A percentile compares a stretch with the other conserved stretches of the same genome.
Conservation (phyloP, 1,140 invertebrate species). For the Diprion similis region DNA sequence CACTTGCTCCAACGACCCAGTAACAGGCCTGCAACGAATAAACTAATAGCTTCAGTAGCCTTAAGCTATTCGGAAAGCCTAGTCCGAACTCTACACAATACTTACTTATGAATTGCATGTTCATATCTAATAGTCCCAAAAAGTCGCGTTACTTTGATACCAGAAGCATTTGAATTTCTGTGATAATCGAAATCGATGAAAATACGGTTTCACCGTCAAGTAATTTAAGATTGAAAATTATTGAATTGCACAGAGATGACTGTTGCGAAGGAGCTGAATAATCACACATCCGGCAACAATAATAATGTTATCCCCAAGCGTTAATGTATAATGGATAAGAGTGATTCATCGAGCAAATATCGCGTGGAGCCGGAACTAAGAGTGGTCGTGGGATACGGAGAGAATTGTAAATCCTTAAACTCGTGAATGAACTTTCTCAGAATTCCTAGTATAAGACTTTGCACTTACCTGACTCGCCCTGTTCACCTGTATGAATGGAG, state of each 20-base stretch:
- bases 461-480: neutral
- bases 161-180: too few relatives aligned
- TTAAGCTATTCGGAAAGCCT: too few relatives aligned
- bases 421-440: constrained; percentile 1
- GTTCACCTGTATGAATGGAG: neutral
- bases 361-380: constrained; percentile 3
- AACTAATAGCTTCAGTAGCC: neutral
- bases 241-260: too few relatives aligned
- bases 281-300: neutral
- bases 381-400: neutral
- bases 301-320: neutral
- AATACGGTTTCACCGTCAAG: too few relatives aligned
- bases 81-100: too few relatives aligned
- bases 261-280: too few relatives aligned
- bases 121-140: too few relatives aligned
- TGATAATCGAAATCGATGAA: too few relatives aligned
- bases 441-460: constrained; percentile 5
- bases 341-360: neutral
- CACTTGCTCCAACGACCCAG: neutral
- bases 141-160: too few relatives aligned
- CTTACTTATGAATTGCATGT: too few relatives aligned
- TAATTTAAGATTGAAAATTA: too few relatives aligned
- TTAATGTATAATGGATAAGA: neutral
- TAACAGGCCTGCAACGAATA: neutral
- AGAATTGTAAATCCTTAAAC: constrained; percentile 2